Percentiles rank a stretch among this genome's conserved stretches.
Evolutionary conservation across 2,113 vertebrate species (phyloP).

Genomic region (Glaucomys volans): DNA sequence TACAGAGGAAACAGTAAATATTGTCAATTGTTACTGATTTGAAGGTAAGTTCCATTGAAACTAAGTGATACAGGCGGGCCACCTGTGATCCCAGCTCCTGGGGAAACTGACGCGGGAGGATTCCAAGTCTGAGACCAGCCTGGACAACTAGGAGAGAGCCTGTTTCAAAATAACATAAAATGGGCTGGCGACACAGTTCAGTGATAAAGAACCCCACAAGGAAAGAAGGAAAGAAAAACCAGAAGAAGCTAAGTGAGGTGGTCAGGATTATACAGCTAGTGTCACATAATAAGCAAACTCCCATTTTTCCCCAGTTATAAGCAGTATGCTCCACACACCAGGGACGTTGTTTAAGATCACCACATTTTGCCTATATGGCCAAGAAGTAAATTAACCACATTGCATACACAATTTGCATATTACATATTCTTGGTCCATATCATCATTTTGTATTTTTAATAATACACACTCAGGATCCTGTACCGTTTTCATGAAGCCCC

Average conservation of each 20-base stretch:
- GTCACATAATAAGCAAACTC: background rate
- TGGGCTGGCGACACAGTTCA: no score
- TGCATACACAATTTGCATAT: background rate
- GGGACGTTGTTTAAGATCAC: background rate
- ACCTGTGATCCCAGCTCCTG: no score
- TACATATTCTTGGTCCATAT: background rate
- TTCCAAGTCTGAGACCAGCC: no score
- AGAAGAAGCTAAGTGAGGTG: background rate
- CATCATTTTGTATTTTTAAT: constrained; percentile 24
- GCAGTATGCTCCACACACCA: background rate
- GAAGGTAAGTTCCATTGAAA: background rate
- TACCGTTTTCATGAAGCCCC: background rate
- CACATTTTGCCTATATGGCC: background rate
- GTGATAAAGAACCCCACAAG: no score
- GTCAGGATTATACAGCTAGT: background rate
- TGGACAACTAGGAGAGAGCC: no score
- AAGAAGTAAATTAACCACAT: background rate
- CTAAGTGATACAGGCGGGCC: background rate
- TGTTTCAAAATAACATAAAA: no score
- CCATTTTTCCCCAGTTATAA: background rate
- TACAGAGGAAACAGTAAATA: background rate
- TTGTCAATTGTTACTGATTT: background rate
- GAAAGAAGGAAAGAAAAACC: no score
- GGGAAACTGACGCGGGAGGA: no score
- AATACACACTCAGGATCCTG: background rate